Evolutionary conservation across 2,797 vertebrate species (phyloP).

Genomic region (Tadarida brasiliensis): DNA sequence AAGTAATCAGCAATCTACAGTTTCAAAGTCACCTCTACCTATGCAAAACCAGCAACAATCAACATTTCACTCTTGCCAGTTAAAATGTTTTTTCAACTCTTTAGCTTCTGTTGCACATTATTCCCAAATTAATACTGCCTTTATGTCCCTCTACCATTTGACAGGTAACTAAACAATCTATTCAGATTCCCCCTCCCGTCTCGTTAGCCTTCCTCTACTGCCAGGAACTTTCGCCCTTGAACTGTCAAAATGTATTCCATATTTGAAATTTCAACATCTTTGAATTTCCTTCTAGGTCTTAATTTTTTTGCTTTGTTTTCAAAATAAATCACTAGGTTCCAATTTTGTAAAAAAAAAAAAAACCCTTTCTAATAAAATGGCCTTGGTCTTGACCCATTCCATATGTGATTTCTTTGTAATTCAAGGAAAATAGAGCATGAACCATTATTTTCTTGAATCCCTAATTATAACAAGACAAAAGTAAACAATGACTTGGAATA

Average conservation of each 20-base stretch:
- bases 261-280: conserved; percentile 53
- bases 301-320: conserved; percentile 40
- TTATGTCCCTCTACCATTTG: neutral
- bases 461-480: conserved; percentile 60
- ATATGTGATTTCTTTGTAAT: conserved; percentile 54
- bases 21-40: conserved; percentile 44
- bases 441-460: conserved; percentile 31
- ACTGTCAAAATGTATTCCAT: conserved; percentile 43
- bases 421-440: conserved; percentile 59
- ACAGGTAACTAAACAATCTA: conserved; percentile 25
- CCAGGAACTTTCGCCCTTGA: conserved; percentile 41
- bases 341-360: conserved; percentile 6
- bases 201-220: neutral
- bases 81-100: neutral
- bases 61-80: conserved; percentile 11
- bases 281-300: conserved; percentile 44
- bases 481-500: conserved; percentile 49
- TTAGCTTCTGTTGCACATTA: conserved; percentile 4
- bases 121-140: neutral
- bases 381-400: conserved; percentile 17
- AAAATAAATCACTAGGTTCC: conserved; percentile 43
- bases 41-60: conserved; percentile 32
- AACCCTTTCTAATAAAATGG: conserved; percentile 59
- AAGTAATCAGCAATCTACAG: conserved; percentile 1
- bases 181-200: neutral